Conservation (phyloP, 2,113 vertebrate genomes). For the Anthoscopus minutus region DNA sequence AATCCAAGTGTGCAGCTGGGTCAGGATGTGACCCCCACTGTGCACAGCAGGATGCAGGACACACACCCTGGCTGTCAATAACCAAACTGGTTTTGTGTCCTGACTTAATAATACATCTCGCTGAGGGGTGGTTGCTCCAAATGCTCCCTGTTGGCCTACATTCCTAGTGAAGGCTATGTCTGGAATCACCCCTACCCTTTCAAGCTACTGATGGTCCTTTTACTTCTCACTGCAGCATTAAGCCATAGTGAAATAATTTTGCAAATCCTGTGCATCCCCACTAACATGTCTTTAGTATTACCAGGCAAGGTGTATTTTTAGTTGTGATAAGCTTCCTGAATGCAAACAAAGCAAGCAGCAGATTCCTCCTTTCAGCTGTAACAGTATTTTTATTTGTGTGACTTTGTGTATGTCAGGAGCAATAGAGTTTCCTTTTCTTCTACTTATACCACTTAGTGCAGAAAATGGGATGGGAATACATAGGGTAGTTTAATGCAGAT, state of each 20-base stretch:
- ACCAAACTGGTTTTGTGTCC: not conserved
- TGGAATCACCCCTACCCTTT: not conserved
- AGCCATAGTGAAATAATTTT: not conserved
- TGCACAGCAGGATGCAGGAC: not conserved
- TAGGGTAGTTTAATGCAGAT: not conserved
- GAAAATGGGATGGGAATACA: not conserved
- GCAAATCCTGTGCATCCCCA: rapidly evolving
- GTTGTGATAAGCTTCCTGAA: not conserved
- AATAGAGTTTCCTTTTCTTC: not conserved
- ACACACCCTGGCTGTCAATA: not conserved
- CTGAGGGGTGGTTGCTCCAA: not conserved
- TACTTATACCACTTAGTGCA: not conserved
- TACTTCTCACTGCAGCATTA: not conserved
- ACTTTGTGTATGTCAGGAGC: not conserved
- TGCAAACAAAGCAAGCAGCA: not conserved
- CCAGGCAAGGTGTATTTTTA: not conserved
- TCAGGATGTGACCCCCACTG: not conserved
- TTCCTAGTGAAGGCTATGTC: not conserved
- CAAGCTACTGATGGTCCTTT: not conserved
- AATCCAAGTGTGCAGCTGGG: not conserved
- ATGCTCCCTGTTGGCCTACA: not conserved
- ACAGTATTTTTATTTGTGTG: not conserved
- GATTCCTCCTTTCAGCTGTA: not conserved
- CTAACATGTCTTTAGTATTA: not conserved
- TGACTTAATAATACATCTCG: not conserved